Percentiles rank a stretch among this genome's conserved stretches.
These are phyloP conservation scores for Sus scrofa DNA, from an alignment of 2,113 vertebrate species.

Conservation along the genomic window DNA sequence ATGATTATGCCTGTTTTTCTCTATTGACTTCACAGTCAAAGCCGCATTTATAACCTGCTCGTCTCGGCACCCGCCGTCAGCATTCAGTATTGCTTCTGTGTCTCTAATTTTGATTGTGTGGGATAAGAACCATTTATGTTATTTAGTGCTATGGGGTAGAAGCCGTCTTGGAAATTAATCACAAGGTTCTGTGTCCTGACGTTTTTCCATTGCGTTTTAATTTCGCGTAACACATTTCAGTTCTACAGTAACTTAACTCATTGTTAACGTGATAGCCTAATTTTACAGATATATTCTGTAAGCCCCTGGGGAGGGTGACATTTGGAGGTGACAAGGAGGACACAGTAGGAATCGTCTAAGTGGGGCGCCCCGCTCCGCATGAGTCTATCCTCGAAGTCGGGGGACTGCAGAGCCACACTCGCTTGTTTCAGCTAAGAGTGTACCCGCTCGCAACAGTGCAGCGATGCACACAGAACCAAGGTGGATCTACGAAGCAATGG, in stretches of 20 bases:
- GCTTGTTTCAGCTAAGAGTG: accelerated
- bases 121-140: accelerated
- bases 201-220: background rate
- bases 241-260: background rate
- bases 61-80: accelerated
- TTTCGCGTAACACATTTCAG: background rate
- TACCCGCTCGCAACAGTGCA: accelerated
- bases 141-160: accelerated
- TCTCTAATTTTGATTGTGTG: accelerated
- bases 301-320: too few species aligned
- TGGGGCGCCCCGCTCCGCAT: too few species aligned
- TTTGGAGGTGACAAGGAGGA: background rate
- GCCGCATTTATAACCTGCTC: background rate
- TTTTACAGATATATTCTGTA: background rate
- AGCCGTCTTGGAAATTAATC: background rate
- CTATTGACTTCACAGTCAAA: background rate
- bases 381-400: accelerated
- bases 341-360: accelerated
- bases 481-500: accelerated
- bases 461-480: too few species aligned
- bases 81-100: accelerated
- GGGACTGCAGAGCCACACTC: background rate
- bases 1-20: accelerated
- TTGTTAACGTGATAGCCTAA: constrained; percentile 47
- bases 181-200: background rate